A percentile compares a stretch with the other conserved stretches of the same genome.
phyloP scores from a whole-genome alignment of 2,113 vertebrate genomes.

The Anarhynchus alexandrinus region DNA sequence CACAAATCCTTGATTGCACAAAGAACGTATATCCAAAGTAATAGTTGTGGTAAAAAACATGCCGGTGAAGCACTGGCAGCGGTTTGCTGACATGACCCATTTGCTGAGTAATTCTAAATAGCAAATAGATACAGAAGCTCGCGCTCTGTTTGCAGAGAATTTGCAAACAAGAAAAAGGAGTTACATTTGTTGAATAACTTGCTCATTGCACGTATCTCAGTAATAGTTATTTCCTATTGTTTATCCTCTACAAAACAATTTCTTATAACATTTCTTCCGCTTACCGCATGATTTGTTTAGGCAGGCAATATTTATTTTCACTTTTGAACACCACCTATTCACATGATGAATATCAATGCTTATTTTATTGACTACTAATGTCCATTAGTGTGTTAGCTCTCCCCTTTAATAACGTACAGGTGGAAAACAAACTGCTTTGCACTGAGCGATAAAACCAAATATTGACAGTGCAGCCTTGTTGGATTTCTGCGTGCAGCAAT shows the following conservation, averaged over 20 bases:
- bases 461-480: background rate
- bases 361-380: background rate
- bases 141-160: background rate
- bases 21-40: background rate
- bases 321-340: background rate
- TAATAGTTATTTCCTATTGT: background rate
- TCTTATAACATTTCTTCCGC: background rate
- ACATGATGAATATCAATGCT: background rate
- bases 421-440: background rate
- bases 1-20: background rate
- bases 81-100: background rate
- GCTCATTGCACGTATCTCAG: background rate
- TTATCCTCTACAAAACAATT: background rate
- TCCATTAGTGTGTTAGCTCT: background rate
- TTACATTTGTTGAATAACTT: background rate
- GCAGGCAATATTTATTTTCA: background rate
- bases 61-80: background rate
- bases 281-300: background rate
- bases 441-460: background rate
- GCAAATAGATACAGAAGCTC: background rate
- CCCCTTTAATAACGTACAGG: background rate
- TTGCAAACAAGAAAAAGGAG: background rate
- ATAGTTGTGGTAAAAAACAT: background rate
- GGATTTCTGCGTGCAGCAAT: background rate
- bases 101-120: conserved; percentile 4